Percentiles rank a stretch among this genome's conserved stretches.
phyloP scores from a whole-genome alignment of 2,888 invertebrate species.

The Sycophila texana region DNA sequence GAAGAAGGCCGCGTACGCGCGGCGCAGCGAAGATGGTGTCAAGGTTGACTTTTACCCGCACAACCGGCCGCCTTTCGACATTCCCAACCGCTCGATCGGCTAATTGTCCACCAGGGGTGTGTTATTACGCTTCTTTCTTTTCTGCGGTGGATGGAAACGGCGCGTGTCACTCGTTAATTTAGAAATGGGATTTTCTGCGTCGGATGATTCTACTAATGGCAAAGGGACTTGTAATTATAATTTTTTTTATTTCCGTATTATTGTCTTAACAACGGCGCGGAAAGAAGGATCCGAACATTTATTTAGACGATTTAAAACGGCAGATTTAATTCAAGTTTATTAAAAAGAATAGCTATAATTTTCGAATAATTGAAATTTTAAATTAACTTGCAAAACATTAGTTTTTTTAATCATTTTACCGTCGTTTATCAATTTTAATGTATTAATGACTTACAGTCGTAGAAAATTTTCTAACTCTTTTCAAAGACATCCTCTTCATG shows the following conservation, averaged over 20 bases:
- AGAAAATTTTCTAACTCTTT: too few relatives aligned
- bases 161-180: too few relatives aligned
- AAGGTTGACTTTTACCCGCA: constrained; percentile 35
- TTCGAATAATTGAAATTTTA: too few relatives aligned
- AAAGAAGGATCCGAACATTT: neutral
- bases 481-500: too few relatives aligned
- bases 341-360: neutral
- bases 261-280: neutral
- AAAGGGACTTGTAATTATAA: too few relatives aligned
- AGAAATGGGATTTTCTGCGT: too few relatives aligned
- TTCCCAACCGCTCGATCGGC: constrained; percentile 20
- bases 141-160: too few relatives aligned
- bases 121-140: constrained; percentile 13
- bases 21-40: constrained; percentile 41
- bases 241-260: neutral
- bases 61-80: neutral
- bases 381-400: too few relatives aligned
- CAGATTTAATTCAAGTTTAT: neutral
- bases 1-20: constrained; percentile 19
- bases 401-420: too few relatives aligned
- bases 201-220: too few relatives aligned
- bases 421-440: too few relatives aligned
- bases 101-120: constrained; percentile 19
- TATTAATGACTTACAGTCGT: too few relatives aligned
- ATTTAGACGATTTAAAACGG: neutral